These are phyloP conservation scores for Drosophila longiperda DNA, from an alignment of 2,888 invertebrate species.

Conservation along the genomic window DNA sequence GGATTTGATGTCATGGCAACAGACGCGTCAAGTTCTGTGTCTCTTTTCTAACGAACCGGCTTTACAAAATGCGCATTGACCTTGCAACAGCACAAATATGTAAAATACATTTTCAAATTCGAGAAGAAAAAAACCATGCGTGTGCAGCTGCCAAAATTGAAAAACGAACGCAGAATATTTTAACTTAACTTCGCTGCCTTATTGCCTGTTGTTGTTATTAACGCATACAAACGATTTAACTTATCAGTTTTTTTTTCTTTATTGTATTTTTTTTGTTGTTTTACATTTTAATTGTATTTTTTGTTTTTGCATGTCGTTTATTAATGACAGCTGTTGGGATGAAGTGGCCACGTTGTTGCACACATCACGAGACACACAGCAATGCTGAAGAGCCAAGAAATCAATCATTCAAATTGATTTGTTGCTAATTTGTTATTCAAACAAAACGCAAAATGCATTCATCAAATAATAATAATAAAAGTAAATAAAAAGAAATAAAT, in stretches of 20 bases:
- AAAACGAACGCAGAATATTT: conserved; percentile 76
- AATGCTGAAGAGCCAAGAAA: conserved; percentile 66
- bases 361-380: conserved; percentile 62
- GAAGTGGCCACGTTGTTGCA: conserved; percentile 56
- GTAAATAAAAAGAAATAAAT: conserved; percentile 30
- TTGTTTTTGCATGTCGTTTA: conserved; percentile 68
- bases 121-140: conserved; percentile 29
- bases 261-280: neutral
- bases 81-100: conserved; percentile 60
- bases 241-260: conserved; percentile 26
- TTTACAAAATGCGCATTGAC: conserved; percentile 59
- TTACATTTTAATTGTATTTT: conserved; percentile 9
- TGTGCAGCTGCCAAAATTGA: conserved; percentile 58
- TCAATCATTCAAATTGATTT: conserved; percentile 78
- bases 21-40: conserved; percentile 23
- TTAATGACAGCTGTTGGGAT: conserved; percentile 65
- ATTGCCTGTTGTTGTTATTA: conserved; percentile 1
- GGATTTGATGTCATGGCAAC: conserved; percentile 37
- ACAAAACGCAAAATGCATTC: conserved; percentile 61
- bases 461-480: conserved; percentile 41
- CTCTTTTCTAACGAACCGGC: conserved; percentile 52
- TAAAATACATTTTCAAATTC: conserved; percentile 46
- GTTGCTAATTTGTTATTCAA: conserved; percentile 78
- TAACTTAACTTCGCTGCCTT: conserved; percentile 59
- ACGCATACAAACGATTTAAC: conserved; percentile 22